Percentiles rank a stretch among this genome's conserved stretches.
Conservation (phyloP, 2,888 invertebrate species). For the Hesperia comma region DNA sequence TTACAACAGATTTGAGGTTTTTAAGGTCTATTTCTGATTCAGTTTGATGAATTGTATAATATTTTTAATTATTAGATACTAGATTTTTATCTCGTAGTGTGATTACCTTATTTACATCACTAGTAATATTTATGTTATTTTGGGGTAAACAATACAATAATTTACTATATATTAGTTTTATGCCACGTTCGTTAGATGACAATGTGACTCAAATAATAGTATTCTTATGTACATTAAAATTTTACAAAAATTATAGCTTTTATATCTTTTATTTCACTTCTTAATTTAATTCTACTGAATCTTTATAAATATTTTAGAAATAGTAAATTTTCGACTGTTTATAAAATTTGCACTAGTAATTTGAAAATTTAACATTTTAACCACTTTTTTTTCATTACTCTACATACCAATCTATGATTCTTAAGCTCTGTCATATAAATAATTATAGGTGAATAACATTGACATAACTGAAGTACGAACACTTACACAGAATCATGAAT, state of each 20-base stretch:
- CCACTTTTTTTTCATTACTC: too few species aligned
- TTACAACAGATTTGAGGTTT: too few species aligned
- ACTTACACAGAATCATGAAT: too few species aligned
- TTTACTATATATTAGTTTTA: background rate
- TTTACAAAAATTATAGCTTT: background rate
- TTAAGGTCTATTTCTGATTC: background rate
- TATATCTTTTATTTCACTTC: background rate
- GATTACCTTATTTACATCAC: too few species aligned
- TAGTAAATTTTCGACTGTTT: too few species aligned
- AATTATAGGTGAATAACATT: too few species aligned
- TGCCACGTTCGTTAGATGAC: background rate
- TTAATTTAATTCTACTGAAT: background rate
- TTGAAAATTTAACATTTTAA: too few species aligned
- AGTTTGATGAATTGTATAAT: background rate
- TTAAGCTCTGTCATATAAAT: too few species aligned
- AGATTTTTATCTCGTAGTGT: background rate
- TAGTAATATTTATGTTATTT: background rate
- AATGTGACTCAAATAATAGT: constrained; percentile 1
- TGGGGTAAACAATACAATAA: constrained; percentile 1
- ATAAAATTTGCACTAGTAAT: too few species aligned
- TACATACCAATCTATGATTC: too few species aligned
- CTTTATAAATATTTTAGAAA: background rate
- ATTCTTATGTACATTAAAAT: background rate
- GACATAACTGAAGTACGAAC: too few species aligned
- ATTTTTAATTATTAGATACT: background rate